A percentile compares a stretch with the other conserved stretches of the same genome.
phyloP scores from a whole-genome alignment of 2,113 vertebrate genomes.

The Oryzias celebensis region DNA sequence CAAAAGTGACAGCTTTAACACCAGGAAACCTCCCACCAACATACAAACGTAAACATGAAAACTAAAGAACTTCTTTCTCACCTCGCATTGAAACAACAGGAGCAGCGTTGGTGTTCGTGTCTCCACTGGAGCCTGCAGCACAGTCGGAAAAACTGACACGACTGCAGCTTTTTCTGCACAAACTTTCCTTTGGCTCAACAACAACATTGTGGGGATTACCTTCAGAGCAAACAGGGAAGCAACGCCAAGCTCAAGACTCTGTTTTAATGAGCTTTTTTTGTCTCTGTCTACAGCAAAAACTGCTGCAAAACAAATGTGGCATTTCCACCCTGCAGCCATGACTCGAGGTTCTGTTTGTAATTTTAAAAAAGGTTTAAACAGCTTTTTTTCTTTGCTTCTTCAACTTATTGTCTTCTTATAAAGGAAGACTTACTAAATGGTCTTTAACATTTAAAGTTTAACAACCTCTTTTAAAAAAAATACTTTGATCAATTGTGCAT shows the following conservation, averaged over 20 bases:
- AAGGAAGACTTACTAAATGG: constrained; percentile 21
- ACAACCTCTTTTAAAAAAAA: too few species aligned
- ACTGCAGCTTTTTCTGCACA: constrained; percentile 35
- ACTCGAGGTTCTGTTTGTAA: too few species aligned
- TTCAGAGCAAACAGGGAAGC: too few species aligned
- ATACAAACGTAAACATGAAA: neutral
- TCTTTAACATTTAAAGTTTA: constrained; percentile 17
- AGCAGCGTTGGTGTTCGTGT: constrained; percentile 6
- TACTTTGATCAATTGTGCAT: too few species aligned
- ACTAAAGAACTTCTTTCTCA: constrained; percentile 26
- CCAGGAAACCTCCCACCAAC: neutral
- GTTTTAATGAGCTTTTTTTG: constrained; percentile 4
- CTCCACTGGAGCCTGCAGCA: constrained; percentile 51
- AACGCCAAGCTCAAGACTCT: constrained; percentile 2
- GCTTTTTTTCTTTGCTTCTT: neutral
- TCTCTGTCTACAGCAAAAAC: neutral
- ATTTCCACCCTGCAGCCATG: too few species aligned
- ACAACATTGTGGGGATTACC: neutral
- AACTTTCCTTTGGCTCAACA: constrained; percentile 41
- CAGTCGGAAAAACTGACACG: constrained; percentile 79
- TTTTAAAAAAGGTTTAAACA: too few species aligned
- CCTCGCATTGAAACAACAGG: constrained; percentile 47
- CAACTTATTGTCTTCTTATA: neutral
- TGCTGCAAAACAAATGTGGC: too few species aligned
- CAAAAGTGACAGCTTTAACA: too few species aligned